These are phyloP conservation scores for Triplophysa rosa DNA, from an alignment of 2,113 vertebrate species.

Conservation along the genomic window DNA sequence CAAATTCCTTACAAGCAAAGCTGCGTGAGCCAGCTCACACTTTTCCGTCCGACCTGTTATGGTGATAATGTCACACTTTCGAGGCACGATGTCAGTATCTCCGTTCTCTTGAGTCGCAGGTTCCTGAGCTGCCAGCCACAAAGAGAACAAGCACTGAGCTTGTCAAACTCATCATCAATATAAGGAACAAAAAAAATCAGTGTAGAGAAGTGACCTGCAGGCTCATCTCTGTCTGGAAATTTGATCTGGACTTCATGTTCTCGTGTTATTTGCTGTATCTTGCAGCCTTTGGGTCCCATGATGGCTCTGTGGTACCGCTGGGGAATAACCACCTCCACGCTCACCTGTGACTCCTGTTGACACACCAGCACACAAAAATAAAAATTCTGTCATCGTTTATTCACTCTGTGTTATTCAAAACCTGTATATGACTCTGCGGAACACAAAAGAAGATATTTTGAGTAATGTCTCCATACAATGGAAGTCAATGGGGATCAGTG, in stretches of 20 bases:
- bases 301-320: constrained; percentile 78
- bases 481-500: neutral
- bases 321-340: constrained; percentile 74
- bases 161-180: neutral
- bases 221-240: constrained; percentile 81
- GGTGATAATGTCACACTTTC: constrained; percentile 78
- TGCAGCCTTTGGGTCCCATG: constrained; percentile 77
- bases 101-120: constrained; percentile 72
- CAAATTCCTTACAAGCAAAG: constrained; percentile 72
- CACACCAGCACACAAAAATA: neutral
- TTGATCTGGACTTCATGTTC: constrained; percentile 81
- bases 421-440: too few species aligned
- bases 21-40: constrained; percentile 73
- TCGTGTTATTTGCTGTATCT: constrained; percentile 77
- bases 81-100: constrained; percentile 68
- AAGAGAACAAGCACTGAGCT: neutral
- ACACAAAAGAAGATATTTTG: too few species aligned
- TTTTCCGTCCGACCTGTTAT: constrained; percentile 76
- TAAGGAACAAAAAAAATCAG: neutral
- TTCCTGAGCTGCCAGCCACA: constrained; percentile 68
- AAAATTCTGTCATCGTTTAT: too few species aligned
- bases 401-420: too few species aligned
- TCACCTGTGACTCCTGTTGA: constrained; percentile 77
- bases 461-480: too few species aligned
- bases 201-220: constrained; percentile 63